These are phyloP conservation scores for Willowsia nigromaculata DNA, from an alignment of 2,888 invertebrate genomes.

Conservation along the genomic window DNA sequence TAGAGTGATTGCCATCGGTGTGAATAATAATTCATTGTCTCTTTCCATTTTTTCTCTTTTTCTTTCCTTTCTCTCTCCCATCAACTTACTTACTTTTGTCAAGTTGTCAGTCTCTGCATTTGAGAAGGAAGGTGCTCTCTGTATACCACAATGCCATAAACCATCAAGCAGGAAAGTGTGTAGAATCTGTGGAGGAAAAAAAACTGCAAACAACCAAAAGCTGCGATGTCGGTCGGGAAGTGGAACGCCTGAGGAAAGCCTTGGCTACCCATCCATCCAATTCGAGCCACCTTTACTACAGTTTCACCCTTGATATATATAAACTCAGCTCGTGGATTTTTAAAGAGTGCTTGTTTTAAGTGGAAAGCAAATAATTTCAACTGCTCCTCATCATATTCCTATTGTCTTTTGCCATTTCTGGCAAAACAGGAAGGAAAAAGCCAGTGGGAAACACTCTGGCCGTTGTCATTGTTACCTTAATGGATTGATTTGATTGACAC, in stretches of 20 bases:
- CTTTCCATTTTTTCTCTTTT: neutral
- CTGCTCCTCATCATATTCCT: neutral
- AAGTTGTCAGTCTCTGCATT: constrained; percentile 16
- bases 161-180: neutral
- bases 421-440: neutral
- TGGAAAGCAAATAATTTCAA: neutral
- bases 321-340: neutral
- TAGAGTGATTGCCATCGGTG: neutral
- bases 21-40: constrained; percentile 25
- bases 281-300: neutral
- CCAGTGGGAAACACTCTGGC: neutral
- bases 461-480: neutral
- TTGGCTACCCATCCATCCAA: neutral
- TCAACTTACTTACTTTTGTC: constrained; percentile 32
- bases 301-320: neutral
- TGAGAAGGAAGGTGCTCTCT: neutral
- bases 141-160: neutral
- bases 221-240: neutral
- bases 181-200: neutral
- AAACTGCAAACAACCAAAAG: neutral
- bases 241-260: neutral
- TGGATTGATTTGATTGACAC: neutral
- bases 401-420: neutral
- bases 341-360: neutral
- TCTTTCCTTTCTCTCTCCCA: neutral